Conservation (phyloP, 2,888 invertebrate genomes). For the Dorcus parallelipipedus region DNA sequence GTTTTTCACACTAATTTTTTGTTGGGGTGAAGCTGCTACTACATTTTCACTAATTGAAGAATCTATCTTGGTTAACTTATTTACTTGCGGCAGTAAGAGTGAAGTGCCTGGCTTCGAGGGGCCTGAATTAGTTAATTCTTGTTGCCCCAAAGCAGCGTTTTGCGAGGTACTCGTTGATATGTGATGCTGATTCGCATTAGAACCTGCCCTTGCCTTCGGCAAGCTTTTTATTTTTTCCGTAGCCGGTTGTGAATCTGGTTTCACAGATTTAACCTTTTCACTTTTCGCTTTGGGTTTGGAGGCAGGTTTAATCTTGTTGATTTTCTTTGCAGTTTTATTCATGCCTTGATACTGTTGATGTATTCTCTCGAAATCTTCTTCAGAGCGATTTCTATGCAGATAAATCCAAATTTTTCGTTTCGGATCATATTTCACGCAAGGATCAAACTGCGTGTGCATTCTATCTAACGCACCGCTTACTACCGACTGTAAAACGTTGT, state of each 20-base stretch:
- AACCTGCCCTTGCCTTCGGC: slow-evolving; percentile 11
- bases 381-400: slow-evolving; percentile 66
- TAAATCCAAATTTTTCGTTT: slow-evolving; percentile 95
- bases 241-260: slow-evolving; percentile 15
- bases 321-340: slow-evolving; percentile 55
- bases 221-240: slow-evolving; percentile 32
- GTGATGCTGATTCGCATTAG: slow-evolving; percentile 4
- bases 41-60: neutral
- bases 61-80: slow-evolving; percentile 12
- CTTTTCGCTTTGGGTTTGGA: slow-evolving; percentile 49
- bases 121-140: slow-evolving; percentile 1
- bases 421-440: slow-evolving; percentile 90
- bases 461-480: slow-evolving; percentile 89
- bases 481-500: slow-evolving; percentile 73
- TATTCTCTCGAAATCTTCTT: slow-evolving; percentile 62
- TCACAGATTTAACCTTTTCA: slow-evolving; percentile 49
- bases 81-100: slow-evolving; percentile 15
- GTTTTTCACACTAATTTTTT: neutral
- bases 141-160: slow-evolving; percentile 2
- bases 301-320: slow-evolving; percentile 39
- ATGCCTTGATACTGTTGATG: slow-evolving; percentile 66
- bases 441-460: slow-evolving; percentile 86
- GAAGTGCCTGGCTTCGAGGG: slow-evolving; percentile 17
- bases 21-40: slow-evolving; percentile 2
- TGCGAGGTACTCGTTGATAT: slow-evolving; percentile 1